These are phyloP conservation scores for Hyperoplus lanceolatus DNA, from an alignment of 2,797 vertebrate species.

Conservation along the genomic window DNA sequence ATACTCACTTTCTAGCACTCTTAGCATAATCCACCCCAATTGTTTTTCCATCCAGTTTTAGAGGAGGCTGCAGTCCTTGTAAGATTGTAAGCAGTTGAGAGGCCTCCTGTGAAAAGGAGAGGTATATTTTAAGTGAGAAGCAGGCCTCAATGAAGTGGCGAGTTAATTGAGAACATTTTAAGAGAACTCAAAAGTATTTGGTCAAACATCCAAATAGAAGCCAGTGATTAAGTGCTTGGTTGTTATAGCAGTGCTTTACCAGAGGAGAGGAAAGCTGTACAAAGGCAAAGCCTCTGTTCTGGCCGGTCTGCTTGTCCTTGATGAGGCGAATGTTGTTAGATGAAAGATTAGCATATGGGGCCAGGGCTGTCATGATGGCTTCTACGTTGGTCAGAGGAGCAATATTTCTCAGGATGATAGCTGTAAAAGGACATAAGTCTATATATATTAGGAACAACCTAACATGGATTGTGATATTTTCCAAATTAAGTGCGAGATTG, in stretches of 20 bases:
- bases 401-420: slow-evolving; percentile 98
- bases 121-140: not conserved
- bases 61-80: slow-evolving; percentile 94
- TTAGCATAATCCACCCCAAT: slow-evolving; percentile 99
- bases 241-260: slow-evolving; percentile 82
- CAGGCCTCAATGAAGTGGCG: not conserved
- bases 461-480: not conserved
- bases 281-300: slow-evolving; percentile 98
- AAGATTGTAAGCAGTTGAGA: slow-evolving; percentile 97
- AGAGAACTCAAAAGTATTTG: not conserved
- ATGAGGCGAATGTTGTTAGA: slow-evolving; percentile 98
- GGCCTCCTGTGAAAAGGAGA: slow-evolving; percentile 88
- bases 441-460: not conserved
- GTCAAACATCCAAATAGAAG: no score
- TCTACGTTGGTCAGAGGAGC: slow-evolving; percentile 94
- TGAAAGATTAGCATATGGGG: slow-evolving; percentile 95
- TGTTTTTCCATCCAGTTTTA: slow-evolving; percentile 98
- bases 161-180: not conserved
- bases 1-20: slow-evolving; percentile 96
- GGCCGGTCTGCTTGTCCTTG: slow-evolving; percentile 98
- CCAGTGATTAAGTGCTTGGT: no score
- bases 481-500: not conserved
- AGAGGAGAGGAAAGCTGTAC: slow-evolving; percentile 97
- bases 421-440: slow-evolving; percentile 73
- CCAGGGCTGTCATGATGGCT: slow-evolving; percentile 93